Percentiles rank a stretch among this genome's conserved stretches.
Conservation (phyloP, 2,113 vertebrate species). For the Myotis brandtii region DNA sequence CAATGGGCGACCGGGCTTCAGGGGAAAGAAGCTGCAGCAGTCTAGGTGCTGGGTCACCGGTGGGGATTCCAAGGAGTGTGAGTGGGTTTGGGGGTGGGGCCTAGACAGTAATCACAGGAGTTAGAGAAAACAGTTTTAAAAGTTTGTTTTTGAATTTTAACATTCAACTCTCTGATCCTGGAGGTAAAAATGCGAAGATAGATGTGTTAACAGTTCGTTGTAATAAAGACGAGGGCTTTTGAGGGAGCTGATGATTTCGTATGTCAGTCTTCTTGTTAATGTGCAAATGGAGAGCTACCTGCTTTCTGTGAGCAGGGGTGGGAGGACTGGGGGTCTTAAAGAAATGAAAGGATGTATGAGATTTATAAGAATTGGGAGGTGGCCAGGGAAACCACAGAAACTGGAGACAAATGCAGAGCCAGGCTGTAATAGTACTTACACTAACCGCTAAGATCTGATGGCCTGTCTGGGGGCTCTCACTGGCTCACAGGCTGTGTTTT, state of each 20-base stretch:
- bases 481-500: too few species aligned
- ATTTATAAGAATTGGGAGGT: neutral
- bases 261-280: neutral
- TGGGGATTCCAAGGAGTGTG: neutral
- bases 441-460: neutral
- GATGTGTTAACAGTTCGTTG: neutral
- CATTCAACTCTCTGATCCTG: neutral
- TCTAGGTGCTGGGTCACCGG: neutral
- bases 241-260: neutral
- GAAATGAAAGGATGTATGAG: neutral
- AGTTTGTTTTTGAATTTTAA: neutral
- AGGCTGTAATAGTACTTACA: neutral
- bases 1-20: neutral
- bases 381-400: neutral
- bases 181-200: conserved; percentile 25
- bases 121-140: neutral
- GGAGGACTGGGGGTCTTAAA: neutral
- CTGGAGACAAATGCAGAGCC: neutral
- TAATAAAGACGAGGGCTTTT: neutral
- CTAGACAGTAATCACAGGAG: neutral
- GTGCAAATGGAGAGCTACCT: neutral
- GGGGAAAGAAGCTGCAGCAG: neutral
- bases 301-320: neutral
- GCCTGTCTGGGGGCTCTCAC: neutral
- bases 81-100: neutral